Base-by-base conservation (phyloP, 2,888 invertebrate species). In the Calliphora vomitoria region DNA sequence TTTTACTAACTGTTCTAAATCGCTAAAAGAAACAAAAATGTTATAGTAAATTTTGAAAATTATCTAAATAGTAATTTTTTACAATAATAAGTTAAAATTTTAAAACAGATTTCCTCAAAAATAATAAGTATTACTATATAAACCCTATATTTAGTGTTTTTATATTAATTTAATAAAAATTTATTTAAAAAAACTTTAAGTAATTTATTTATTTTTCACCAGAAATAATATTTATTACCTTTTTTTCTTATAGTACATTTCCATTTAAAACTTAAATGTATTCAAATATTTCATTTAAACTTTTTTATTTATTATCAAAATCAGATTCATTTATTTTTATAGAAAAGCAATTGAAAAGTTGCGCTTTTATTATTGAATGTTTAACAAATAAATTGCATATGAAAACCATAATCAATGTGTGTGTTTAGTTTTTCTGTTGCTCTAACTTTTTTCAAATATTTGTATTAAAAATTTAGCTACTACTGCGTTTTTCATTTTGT, bases 301-400 rank as follows among this genome's bases (percentile, higher is more conserved):
- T 25, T n/a, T 66, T 60, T 25, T 66, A n/a, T 47, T 47, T 55
- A 18, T 25, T 20, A 53, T 50, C 0, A n/a, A 38, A 68, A 68
- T 58, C 58, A 68, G 25, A 6, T 75, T 60, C 11, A 11, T 66
- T 66, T 35, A 47, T 11, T 74, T 72, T 66, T 66, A 18, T 35
- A 11, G 15, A 25, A 53, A 55, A 66, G 31, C 66, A 66, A 35
- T 58, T 55, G 20, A 82, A 82, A 74, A 66, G 44, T 80, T 72
- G 11, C 20, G 1, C 53, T 64, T 81, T 81, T 25, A 38, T n/a
- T 66, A 38, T 47, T n/a, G 25, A 55, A 53, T 55, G n/a, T 35
- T 20, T 58, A 55, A 44, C 38, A 55, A 74, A 47, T 53, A 55
- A 64, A 64, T 55, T 47, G 6, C 20, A 31, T 41, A 18, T 72